Conservation (phyloP, 2,113 vertebrate genomes). For the Porphyrio hochstetteri region DNA sequence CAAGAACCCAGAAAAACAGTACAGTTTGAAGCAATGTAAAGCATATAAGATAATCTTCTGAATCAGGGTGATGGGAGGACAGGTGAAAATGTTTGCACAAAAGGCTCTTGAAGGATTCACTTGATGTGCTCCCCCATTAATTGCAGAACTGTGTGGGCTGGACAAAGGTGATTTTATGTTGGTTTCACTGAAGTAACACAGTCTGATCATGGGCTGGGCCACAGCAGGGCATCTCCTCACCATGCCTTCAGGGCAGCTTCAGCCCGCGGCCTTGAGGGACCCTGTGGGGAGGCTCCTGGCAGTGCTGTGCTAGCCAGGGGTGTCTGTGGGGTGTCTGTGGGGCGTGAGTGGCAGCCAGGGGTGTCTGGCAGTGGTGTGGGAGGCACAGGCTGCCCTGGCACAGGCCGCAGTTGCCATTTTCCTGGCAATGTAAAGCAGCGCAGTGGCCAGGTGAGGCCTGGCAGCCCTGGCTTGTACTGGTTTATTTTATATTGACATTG, state of each 20-base stretch:
- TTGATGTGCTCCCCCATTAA: fast-evolving
- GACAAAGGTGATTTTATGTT: neutral
- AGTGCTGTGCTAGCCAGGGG: neutral
- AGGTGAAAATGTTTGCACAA: neutral
- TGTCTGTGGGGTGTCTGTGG: neutral
- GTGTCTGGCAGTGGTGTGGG: fast-evolving
- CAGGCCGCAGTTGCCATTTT: fast-evolving
- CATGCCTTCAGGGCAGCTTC: neutral
- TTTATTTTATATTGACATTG: neutral
- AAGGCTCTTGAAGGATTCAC: neutral
- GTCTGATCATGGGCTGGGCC: fast-evolving
- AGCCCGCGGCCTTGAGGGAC: neutral
- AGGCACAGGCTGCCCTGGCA: no score
- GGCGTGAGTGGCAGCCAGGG: fast-evolving
- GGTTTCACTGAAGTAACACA: neutral
- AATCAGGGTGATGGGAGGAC: neutral
- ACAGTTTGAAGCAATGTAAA: neutral
- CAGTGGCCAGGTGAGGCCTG: neutral
- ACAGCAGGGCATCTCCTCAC: neutral
- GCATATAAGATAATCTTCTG: neutral
- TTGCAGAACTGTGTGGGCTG: fast-evolving
- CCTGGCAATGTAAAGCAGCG: neutral
- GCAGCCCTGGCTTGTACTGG: fast-evolving
- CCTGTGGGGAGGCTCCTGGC: neutral
- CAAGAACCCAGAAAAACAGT: neutral